Conservation (phyloP, 2,888 invertebrate species). For the Eustalomyia histrio region DNA sequence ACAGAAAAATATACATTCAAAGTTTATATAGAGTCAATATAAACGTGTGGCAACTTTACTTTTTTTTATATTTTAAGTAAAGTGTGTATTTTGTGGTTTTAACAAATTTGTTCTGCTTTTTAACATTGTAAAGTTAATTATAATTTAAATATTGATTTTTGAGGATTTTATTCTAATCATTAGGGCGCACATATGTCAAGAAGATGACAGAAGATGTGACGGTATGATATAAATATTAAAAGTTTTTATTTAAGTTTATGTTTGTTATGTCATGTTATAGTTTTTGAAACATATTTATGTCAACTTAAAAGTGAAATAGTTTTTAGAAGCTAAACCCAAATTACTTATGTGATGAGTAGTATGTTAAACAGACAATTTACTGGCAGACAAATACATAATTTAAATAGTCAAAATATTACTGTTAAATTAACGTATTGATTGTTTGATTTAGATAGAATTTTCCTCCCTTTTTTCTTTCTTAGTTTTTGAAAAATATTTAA, state of each 20-base stretch:
- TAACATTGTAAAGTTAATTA: conserved; percentile 75
- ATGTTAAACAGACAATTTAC: not conserved
- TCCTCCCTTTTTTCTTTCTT: not conserved
- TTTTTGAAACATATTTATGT: conserved; percentile 14
- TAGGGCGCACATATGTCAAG: not conserved
- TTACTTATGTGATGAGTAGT: not conserved
- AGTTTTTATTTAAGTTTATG: not conserved
- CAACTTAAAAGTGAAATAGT: not conserved
- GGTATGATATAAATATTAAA: not conserved
- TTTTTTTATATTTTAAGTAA: conserved; percentile 58
- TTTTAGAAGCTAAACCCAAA: not conserved
- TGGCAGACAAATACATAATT: conserved; percentile 25
- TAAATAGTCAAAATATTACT: conserved; percentile 47
- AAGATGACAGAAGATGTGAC: not conserved
- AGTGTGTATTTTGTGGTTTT: conserved; percentile 43
- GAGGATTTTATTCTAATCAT: not conserved
- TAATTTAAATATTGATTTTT: conserved; percentile 79
- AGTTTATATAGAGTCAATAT: conserved; percentile 39
- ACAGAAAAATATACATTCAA: conserved; percentile 22
- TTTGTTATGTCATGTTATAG: conserved; percentile 36
- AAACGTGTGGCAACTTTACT: conserved; percentile 51
- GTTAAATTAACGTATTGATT: conserved; percentile 26
- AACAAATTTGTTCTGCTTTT: conserved; percentile 43
- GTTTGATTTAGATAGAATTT: not conserved
- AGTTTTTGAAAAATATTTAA: not conserved